Percentiles rank a stretch among this genome's conserved stretches.
These are phyloP conservation scores for Coenobita brevimanus DNA, from an alignment of 1,140 invertebrate genomes.

Conservation along the genomic window DNA sequence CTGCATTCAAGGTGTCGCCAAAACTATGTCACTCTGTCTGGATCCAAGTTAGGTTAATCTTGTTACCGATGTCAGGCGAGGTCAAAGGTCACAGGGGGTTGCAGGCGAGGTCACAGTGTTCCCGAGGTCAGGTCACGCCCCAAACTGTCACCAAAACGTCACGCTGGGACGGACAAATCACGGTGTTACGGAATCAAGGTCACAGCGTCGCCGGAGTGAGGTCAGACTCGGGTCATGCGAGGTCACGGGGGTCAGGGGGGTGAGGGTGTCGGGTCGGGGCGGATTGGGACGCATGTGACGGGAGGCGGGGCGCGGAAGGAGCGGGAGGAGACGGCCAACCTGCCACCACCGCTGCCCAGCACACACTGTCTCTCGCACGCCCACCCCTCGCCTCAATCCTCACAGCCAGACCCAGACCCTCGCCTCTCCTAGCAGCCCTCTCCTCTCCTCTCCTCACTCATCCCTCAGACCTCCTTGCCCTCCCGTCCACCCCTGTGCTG, in stretches of 20 bases:
- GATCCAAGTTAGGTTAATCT: too few relatives aligned
- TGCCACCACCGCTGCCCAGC: constrained; percentile 10
- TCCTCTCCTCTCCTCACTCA: not conserved
- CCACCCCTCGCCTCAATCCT: not conserved
- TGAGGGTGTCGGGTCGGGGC: not conserved
- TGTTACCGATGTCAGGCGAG: too few relatives aligned
- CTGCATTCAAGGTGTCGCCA: too few relatives aligned
- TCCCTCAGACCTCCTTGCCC: not conserved
- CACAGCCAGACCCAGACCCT: not conserved
- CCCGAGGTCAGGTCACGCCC: too few relatives aligned
- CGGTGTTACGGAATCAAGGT: too few relatives aligned
- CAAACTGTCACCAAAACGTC: too few relatives aligned
- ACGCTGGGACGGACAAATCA: too few relatives aligned
- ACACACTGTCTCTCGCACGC: constrained; percentile 3
- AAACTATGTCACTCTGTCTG: too few relatives aligned
- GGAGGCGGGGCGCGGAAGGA: not conserved
- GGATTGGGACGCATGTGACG: not conserved
- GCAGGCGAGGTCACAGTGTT: too few relatives aligned
- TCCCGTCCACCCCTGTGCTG: not conserved
- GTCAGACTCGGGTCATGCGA: too few relatives aligned
- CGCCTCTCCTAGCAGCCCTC: not conserved
- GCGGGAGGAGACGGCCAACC: not conserved
- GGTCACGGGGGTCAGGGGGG: not conserved
- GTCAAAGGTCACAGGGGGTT: too few relatives aligned
- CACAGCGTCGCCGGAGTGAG: not conserved